A percentile compares a stretch with the other conserved stretches of the same genome.
Conservation (phyloP, 2,888 invertebrate genomes). For the Taenaris catops region DNA sequence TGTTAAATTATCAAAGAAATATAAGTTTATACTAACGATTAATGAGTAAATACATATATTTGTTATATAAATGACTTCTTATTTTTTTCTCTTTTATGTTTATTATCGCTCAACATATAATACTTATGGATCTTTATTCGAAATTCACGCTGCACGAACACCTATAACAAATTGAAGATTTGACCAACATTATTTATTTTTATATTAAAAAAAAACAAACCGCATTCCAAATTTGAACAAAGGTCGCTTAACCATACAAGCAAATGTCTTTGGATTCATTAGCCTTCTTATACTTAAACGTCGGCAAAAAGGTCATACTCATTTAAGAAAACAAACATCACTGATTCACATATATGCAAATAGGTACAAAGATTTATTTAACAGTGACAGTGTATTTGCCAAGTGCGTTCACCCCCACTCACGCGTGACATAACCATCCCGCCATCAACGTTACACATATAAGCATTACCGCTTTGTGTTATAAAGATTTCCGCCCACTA, state of each 20-base stretch:
- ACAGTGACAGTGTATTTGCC: slow-evolving; percentile 49
- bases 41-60: too few species aligned
- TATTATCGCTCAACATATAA: too few species aligned
- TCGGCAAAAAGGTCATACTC: background rate
- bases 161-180: too few species aligned
- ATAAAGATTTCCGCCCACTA: slow-evolving; percentile 5
- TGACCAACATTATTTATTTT: too few species aligned
- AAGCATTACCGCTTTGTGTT: background rate
- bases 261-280: slow-evolving; percentile 6
- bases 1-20: too few species aligned
- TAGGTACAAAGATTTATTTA: slow-evolving; percentile 41
- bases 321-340: slow-evolving; percentile 6
- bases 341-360: slow-evolving; percentile 26
- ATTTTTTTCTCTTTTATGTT: too few species aligned
- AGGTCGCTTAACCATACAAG: background rate
- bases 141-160: too few species aligned
- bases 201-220: background rate
- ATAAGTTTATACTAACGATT: too few species aligned
- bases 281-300: background rate
- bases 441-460: slow-evolving; percentile 46
- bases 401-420: slow-evolving; percentile 56
- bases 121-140: too few species aligned
- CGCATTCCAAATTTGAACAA: background rate
- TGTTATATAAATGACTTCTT: too few species aligned
- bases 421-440: slow-evolving; percentile 55